These are phyloP conservation scores for Antechinus flavipes DNA, from an alignment of 2,113 vertebrate species.

Conservation along the genomic window DNA sequence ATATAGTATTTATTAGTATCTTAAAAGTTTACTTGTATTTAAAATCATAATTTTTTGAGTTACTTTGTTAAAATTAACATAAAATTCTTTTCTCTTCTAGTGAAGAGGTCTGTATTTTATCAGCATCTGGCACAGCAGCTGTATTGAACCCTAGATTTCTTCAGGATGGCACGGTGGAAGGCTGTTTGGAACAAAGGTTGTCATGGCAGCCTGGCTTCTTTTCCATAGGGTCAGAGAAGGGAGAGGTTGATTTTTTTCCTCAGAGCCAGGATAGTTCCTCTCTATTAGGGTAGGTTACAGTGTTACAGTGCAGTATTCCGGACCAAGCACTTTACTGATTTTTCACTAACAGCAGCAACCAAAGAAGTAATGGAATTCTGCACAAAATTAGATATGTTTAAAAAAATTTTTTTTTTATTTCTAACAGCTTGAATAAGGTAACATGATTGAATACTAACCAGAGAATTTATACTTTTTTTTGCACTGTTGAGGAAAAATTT, in stretches of 20 bases:
- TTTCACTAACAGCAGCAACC: constrained; percentile 79
- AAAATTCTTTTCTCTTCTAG: constrained; percentile 84
- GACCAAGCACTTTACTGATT: constrained; percentile 79
- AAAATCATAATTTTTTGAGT: constrained; percentile 17
- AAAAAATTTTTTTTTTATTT: constrained; percentile 51
- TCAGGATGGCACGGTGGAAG: constrained; percentile 94
- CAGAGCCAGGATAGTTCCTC: constrained; percentile 85
- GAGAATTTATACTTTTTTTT: constrained; percentile 68
- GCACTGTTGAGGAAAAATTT: constrained; percentile 69
- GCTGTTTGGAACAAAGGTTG: constrained; percentile 96
- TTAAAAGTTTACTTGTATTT: constrained; percentile 21
- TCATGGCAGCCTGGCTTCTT: constrained; percentile 87
- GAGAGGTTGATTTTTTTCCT: constrained; percentile 87
- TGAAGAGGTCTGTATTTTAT: constrained; percentile 99
- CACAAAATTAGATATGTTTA: constrained; percentile 70
- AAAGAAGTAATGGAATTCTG: constrained; percentile 76
- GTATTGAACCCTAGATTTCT: constrained; percentile 97
- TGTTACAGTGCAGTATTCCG: constrained; percentile 77
- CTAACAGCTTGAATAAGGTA: constrained; percentile 80
- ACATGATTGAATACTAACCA: constrained; percentile 75
- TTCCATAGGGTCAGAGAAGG: constrained; percentile 88
- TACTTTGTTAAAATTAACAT: constrained; percentile 34
- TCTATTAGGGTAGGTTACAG: constrained; percentile 86
- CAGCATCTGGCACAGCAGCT: constrained; percentile 96
- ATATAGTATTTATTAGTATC: not conserved